Evolutionary conservation across 2,797 vertebrate species (phyloP), one percentile per base, ranked within the genome.

Genomic region (Coregonus suidteri): DNA sequence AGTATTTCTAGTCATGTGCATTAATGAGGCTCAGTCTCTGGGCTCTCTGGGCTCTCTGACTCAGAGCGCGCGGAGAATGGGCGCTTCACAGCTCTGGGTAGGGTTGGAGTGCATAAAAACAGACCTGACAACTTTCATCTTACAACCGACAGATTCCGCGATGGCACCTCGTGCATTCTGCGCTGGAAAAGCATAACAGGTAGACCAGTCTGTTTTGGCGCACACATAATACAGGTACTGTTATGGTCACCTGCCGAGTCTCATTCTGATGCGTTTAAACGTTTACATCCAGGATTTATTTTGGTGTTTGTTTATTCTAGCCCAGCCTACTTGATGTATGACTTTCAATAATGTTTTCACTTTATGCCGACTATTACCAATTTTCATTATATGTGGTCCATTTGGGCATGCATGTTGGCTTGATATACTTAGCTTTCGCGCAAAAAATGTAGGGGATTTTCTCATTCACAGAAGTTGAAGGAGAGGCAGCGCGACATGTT

Each of bases 121-220:
- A 75, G 75, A 85, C 41, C 78, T 81, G 83, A 84, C 84, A 93
- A 93, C 77, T 92, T 91, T 89, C 53, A 79, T 54, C 79, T 82
- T 68, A 67, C 74, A 75, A 6, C 69, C 81, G 85, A 85, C 75
- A 82, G 74, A 80, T 85, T 83, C 78, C 76, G 82, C 77, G 31
- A 81, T 87, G 89, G 82, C 82, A 77, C 87, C 87, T 84, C 78
- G 90, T 91, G 87, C 82, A 84, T 90, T 82, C 84, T 73, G 74
- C 82, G 59, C 73, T 75, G 71, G 75, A 81, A 78, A 81, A 87
- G 81, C 82, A 73, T 91, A 88, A 93, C 84, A 91, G 92, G 93
- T 92, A 90, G 31, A 3, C 13, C 66, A 18, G 15, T 68, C 2
- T 47, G 41, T 47, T 47, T 47, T 11, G 41, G 41, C 31, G 4